Conservation (phyloP, 1,140 invertebrate genomes). For the Lucilia cuprina region DNA sequence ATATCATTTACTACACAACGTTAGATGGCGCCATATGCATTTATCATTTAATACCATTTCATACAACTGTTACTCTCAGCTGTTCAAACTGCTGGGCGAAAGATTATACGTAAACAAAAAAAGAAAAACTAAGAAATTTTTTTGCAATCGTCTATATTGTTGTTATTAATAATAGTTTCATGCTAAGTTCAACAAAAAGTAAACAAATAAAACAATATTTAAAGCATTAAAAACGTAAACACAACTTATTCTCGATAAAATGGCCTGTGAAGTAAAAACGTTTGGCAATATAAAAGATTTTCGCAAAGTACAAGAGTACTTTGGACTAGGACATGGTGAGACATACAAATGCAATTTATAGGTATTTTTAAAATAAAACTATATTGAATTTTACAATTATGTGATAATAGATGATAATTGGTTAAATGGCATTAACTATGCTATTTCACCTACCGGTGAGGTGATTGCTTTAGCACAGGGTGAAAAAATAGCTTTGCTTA, state of each 20-base stretch:
- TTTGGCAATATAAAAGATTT: constrained; percentile 72
- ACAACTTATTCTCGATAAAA: constrained; percentile 45
- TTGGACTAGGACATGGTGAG: constrained; percentile 62
- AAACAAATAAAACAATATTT: not conserved
- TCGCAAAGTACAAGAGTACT: constrained; percentile 66
- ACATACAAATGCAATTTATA: too few relatives aligned
- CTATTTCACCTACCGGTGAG: constrained; percentile 78
- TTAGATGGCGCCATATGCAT: not conserved
- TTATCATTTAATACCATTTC: not conserved
- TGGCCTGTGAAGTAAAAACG: constrained; percentile 76
- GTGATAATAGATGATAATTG: constrained; percentile 68
- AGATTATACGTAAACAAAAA: constrained; percentile 19
- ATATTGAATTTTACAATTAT: constrained; percentile 32
- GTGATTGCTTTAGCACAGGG: constrained; percentile 73
- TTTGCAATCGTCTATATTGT: not conserved
- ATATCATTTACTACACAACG: not conserved
- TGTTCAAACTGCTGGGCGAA: not conserved
- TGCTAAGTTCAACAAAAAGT: not conserved
- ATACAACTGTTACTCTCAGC: not conserved
- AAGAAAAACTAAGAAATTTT: not conserved
- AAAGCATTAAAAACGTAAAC: not conserved
- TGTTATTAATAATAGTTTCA: not conserved
- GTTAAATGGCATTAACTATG: constrained; percentile 75
- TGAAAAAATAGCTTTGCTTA: constrained; percentile 71
- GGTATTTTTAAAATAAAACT: constrained; percentile 20